Base-by-base conservation (phyloP, 2,888 invertebrate genomes). In the Schrankia costaestrigalis region DNA sequence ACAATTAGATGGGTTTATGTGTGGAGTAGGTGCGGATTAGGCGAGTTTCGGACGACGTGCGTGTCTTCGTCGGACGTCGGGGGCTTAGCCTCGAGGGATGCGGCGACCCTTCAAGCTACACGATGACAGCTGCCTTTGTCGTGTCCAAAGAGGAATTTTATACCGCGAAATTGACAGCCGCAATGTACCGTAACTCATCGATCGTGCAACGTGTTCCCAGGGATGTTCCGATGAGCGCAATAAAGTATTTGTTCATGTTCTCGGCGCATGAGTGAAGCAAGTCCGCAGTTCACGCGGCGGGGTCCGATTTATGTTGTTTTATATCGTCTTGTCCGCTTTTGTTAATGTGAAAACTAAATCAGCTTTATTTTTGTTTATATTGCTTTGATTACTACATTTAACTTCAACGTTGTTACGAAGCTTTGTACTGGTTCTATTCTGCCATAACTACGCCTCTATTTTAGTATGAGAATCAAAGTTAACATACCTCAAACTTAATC, bases 1-100 rank as follows among this genome's bases (percentile, higher is more conserved):
- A 84, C 86, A 85, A 86, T 85, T 86, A 86, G 85, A 81, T 81
- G 82, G 84, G 79, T 85, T 86, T 84, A 84, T 83, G 79, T 84
- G 80, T 66, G 70, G 75, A 78, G 80, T 78, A 80, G 83, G 77
- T 76, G 76, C 65, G 84, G 84, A 84, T 86, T 82, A 83, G 75
- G 65, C 54, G 74, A 71, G 75, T 72, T 63, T 69, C 71, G 74
- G 72, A 64, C 63, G 71, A 67, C 71, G 83, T 77, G 81, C 86
- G 86, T 86, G 86, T 79, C 82, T 76, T 63, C 53, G 56, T 56
- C 62, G 67, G 62, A 54, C 70, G 72, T 62, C 69, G 66, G 69
- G 72, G 78, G 85, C 86, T 86, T 85, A 86, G 73, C 76, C 83
- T 67, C 78, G 64, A 56, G 83, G 83, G 83, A 79, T 71, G 69